Evolutionary conservation across 2,797 vertebrate species (phyloP).

Genomic region (Gymnocypris eckloni): DNA sequence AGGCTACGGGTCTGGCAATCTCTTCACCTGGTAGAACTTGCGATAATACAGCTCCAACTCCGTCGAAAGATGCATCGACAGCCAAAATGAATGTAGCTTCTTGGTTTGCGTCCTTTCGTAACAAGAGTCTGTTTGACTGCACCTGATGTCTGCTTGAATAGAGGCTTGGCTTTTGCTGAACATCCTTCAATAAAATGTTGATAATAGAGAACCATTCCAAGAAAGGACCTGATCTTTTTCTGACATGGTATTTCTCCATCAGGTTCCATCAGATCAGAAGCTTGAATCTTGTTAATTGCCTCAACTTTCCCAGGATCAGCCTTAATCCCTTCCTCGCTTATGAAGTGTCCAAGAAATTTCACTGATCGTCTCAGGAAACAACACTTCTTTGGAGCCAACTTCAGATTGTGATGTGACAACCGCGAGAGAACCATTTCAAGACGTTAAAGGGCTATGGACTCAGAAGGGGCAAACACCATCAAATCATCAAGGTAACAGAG

Average conservation of each 20-base stretch:
- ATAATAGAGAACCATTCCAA: not conserved
- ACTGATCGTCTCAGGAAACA: not conserved
- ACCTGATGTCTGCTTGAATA: not conserved
- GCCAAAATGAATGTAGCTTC: constrained; percentile 10
- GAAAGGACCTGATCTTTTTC: not conserved
- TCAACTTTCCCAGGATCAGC: not conserved
- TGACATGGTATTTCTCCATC: not conserved
- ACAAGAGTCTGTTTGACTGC: not conserved
- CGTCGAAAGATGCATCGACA: constrained; percentile 38
- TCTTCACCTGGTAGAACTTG: constrained; percentile 9
- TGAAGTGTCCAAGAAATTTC: not conserved
- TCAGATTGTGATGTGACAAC: not conserved
- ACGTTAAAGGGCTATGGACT: not conserved
- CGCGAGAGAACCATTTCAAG: not conserved
- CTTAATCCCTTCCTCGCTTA: not conserved
- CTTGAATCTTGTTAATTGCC: not conserved
- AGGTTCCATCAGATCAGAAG: not conserved
- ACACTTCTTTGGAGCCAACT: not conserved
- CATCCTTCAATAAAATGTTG: not conserved
- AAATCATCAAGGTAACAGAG: not conserved
- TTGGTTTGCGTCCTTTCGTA: not conserved
- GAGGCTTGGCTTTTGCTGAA: not conserved
- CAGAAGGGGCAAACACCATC: not conserved
- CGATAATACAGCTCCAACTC: constrained; percentile 18
- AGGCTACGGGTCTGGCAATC: constrained; percentile 10